Conservation (phyloP, 2,888 invertebrate species). For the Drosophila eohydei region DNA sequence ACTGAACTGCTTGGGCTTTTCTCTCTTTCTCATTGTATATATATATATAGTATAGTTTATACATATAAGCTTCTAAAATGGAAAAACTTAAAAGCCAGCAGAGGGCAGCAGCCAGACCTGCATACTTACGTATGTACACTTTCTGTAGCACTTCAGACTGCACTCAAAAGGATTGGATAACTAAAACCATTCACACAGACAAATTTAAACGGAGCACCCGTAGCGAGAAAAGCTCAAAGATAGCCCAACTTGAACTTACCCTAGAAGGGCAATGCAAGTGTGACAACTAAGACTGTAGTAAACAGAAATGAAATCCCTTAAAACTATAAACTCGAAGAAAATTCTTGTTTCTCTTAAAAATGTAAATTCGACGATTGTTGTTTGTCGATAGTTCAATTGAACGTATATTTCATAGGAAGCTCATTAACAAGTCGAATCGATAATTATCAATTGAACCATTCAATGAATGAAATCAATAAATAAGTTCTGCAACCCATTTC, state of each 20-base stretch:
- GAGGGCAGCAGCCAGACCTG: slow-evolving; percentile 1
- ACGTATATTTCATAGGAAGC: background rate
- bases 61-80: slow-evolving; percentile 15
- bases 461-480: too few species aligned
- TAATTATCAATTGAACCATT: background rate
- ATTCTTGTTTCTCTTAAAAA: background rate
- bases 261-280: background rate
- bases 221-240: background rate
- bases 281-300: background rate
- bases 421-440: background rate
- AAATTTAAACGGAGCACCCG: slow-evolving; percentile 13
- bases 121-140: slow-evolving; percentile 15
- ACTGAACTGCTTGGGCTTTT: slow-evolving; percentile 26
- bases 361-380: background rate
- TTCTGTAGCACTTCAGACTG: slow-evolving; percentile 45
- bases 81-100: slow-evolving; percentile 27
- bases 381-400: background rate
- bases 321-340: background rate
- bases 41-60: background rate
- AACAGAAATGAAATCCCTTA: background rate
- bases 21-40: background rate
- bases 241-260: background rate
- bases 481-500: too few species aligned
- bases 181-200: slow-evolving; percentile 38
- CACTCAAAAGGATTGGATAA: slow-evolving; percentile 59